Base-by-base conservation (phyloP, 2,888 invertebrate species). In the Dyspetes luteomarginatus region DNA sequence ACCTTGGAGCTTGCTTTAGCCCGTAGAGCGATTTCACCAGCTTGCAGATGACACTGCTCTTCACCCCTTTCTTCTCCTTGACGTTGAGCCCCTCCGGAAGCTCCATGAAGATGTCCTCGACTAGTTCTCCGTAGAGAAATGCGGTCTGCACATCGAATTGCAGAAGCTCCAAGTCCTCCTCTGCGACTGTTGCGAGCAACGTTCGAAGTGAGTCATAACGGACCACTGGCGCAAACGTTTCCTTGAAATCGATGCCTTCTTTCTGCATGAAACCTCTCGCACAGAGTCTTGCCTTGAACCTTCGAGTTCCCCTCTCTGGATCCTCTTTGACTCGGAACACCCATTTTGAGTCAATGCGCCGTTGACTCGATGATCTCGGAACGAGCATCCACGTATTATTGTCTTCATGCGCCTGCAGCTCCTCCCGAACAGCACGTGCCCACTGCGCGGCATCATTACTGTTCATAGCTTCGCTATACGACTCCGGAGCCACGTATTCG, bases 221-320 rank as follows among this genome's bases (percentile, higher is more conserved):
- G 0, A 81, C 84, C 2, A 84, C 84, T 17, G 85, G 85, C 62
- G 83, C n/a, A n/a, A n/a, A n/a, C n/a, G n/a, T n/a, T n/a, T n/a
- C n/a, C n/a, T n/a, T 48, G 58, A 43, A 68, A 17, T 68, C 78
- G 5, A 69, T 62, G 1, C 83, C 82, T 26, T 71, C 22, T 30
- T 22, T 36, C 17, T 64, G 60, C 64, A 58, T 71, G 55, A 79
- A 83, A 1, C 81, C 81, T 36, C 82, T 65, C 2, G 52, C 69
- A 19, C 81, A 81, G 1, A 83, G 43, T 50, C 83, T 28, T 2
- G 82, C 82, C 24, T 82, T 80, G 56, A 75, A 82, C 43, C 28
- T 60, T 15, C 69, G 62, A 1, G 72, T 36, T 22, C 19, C 72
- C 7, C 76, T 72, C n/a, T 83, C 81, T 24, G 77, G 36, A 43